Base-by-base conservation (phyloP, 2,797 vertebrate species). In the Rhinella marina region DNA sequence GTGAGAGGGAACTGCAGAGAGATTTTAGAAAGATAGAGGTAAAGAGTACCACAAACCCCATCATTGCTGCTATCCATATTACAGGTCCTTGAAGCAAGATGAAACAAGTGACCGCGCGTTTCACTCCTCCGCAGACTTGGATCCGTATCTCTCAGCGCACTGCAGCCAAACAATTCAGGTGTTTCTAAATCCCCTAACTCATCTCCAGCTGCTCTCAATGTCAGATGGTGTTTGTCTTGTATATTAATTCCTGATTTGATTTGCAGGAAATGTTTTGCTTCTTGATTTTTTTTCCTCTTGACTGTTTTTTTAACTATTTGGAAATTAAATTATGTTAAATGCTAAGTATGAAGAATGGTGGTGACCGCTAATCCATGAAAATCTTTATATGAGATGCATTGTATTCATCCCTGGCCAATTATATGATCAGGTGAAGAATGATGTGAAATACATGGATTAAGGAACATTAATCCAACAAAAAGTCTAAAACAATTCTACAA, bases 121-220 rank as follows among this genome's bases (percentile, higher is more conserved):
- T 85, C 16, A 50, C 54, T 13, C n/a, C 54, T 56, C 66, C 23
- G 62, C 21, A 50, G 19, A 66, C 27, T 83, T 83, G 81, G 81
- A 88, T 85, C 41, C 73, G n/a, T 29, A 3, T 14, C 14, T 25
- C 11, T 81, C 25, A 21, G 25, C 16, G 23, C 17, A 17, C 56
- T 21, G n/a, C 27, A 81, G 83, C 83, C 87, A 88, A 86, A 81
- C n/a, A 56, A 81, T 84, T 80, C 82, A 81, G 87, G 82, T 88
- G 87, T 75, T 81, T 41, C 41, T 27, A 62, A 85, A 88, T 88
- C 78, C 84, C 27, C 78, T 57, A 85, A 82, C 72, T 86, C 59
- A 64, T 27, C 83, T 70, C 57, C 84, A 89, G 84, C 84, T 89
- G 84, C 41, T 76, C 76, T 59, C 50, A 41, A 68, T 76, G 68